These are phyloP conservation scores for Dromaius novaehollandiae DNA, from an alignment of 2,113 vertebrate species.

Conservation along the genomic window DNA sequence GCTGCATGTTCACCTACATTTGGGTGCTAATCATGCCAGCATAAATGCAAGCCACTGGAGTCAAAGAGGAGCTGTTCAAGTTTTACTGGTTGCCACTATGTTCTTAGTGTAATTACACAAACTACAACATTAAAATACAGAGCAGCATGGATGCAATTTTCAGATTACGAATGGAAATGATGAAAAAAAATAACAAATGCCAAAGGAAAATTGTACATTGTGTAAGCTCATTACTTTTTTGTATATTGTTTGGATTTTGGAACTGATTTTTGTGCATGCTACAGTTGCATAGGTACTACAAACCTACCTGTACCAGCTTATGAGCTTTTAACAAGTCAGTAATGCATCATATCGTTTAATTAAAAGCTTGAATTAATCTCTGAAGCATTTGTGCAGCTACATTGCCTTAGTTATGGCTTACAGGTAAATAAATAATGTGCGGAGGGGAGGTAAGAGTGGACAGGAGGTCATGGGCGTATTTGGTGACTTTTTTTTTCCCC, in stretches of 20 bases:
- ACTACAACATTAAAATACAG: not conserved
- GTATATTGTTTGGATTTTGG: not conserved
- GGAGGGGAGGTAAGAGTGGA: not conserved
- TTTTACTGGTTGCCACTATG: not conserved
- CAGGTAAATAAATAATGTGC: not conserved
- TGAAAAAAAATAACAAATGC: not conserved
- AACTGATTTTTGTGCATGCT: not conserved
- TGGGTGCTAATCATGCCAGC: not conserved
- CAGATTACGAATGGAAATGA: not conserved
- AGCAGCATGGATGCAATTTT: not conserved
- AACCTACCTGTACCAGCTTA: not conserved
- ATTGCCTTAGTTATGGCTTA: not conserved
- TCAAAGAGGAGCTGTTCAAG: not conserved
- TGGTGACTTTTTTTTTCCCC: constrained; percentile 14
- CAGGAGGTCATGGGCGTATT: not conserved
- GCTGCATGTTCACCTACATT: not conserved
- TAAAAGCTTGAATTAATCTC: not conserved
- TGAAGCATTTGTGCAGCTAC: not conserved
- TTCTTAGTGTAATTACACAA: not conserved
- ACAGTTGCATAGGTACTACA: not conserved
- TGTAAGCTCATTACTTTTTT: not conserved
- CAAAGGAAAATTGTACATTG: not conserved
- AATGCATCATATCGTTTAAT: not conserved
- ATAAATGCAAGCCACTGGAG: not conserved
- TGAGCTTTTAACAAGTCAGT: not conserved